phyloP scores from a whole-genome alignment of 2,888 invertebrate genomes.

The Dryobota labecula region DNA sequence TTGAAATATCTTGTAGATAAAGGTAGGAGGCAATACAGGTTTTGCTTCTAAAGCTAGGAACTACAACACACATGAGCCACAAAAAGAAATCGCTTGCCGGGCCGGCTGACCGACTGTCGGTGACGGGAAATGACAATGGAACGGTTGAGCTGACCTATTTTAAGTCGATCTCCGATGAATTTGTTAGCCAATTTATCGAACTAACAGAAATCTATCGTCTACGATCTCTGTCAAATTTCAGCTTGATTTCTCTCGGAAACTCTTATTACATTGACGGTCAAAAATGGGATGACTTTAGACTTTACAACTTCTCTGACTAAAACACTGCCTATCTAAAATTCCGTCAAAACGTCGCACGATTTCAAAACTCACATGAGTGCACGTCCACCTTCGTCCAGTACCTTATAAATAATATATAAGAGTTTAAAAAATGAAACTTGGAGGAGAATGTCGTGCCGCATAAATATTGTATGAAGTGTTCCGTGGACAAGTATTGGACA shows the following conservation, averaged over 20 bases:
- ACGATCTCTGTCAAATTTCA: no score
- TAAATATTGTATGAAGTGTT: conserved; percentile 88
- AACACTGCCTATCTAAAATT: conserved; percentile 6
- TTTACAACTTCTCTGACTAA: not conserved
- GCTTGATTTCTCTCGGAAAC: not conserved
- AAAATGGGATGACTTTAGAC: not conserved
- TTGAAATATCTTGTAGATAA: not conserved
- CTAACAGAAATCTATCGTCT: not conserved
- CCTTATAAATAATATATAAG: conserved; percentile 71
- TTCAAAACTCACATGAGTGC: conserved; percentile 25
- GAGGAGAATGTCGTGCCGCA: conserved; percentile 69
- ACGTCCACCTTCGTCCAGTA: conserved; percentile 57
- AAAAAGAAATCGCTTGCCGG: conserved; percentile 10
- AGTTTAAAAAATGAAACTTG: conserved; percentile 70
- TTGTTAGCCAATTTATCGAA: conserved; percentile 21
- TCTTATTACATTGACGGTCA: not conserved
- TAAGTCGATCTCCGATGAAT: conserved; percentile 6
- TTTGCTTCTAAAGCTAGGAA: no score
- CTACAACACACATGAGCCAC: not conserved
- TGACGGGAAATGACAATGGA: conserved; percentile 44
- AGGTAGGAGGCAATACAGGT: not conserved
- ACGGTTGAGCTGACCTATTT: conserved; percentile 33
- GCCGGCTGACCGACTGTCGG: conserved; percentile 9
- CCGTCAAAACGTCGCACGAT: conserved; percentile 21
- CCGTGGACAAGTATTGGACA: conserved; percentile 83